Percentiles rank a stretch among this genome's conserved stretches.
Conservation (phyloP, 2,113 vertebrate genomes). For the Alaudala cheleensis region DNA sequence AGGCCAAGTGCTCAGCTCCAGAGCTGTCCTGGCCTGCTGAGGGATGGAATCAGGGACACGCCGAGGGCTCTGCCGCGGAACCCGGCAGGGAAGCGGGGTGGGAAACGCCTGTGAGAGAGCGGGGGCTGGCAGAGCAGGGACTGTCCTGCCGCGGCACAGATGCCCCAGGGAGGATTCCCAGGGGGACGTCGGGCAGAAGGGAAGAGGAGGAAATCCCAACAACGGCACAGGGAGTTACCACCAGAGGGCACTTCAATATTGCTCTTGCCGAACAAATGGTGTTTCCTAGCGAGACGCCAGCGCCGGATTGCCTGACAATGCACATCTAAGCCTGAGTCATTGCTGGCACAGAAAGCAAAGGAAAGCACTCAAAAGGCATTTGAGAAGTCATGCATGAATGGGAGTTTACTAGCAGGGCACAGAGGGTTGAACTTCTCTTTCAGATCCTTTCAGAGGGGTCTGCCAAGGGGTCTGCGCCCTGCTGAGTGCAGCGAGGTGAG, state of each 20-base stretch:
- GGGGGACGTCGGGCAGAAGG: neutral
- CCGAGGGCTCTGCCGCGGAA: neutral
- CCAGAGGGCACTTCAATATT: conserved; percentile 40
- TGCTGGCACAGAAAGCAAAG: conserved; percentile 29
- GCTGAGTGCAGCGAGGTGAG: neutral
- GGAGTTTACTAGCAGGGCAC: neutral
- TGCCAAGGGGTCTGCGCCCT: neutral
- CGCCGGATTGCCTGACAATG: conserved; percentile 2
- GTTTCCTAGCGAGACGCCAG: neutral
- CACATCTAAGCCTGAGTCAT: conserved; percentile 25
- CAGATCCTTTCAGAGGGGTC: neutral
- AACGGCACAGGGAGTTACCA: neutral
- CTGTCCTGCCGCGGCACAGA: rapidly evolving
- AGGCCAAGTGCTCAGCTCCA: neutral
- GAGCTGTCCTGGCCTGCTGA: neutral
- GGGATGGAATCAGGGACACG: neutral
- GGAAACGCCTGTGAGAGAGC: rapidly evolving
- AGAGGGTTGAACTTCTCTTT: neutral
- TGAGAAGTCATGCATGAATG: conserved; percentile 28
- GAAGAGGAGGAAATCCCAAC: neutral
- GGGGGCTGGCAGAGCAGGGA: neutral
- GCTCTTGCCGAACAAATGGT: neutral
- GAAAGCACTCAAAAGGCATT: conserved; percentile 22
- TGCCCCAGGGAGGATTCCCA: neutral
- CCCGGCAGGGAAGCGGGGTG: rapidly evolving